Percentiles rank a stretch among this genome's conserved stretches.
Conservation (phyloP, 2,797 vertebrate genomes). For the Danio albolineatus region DNA sequence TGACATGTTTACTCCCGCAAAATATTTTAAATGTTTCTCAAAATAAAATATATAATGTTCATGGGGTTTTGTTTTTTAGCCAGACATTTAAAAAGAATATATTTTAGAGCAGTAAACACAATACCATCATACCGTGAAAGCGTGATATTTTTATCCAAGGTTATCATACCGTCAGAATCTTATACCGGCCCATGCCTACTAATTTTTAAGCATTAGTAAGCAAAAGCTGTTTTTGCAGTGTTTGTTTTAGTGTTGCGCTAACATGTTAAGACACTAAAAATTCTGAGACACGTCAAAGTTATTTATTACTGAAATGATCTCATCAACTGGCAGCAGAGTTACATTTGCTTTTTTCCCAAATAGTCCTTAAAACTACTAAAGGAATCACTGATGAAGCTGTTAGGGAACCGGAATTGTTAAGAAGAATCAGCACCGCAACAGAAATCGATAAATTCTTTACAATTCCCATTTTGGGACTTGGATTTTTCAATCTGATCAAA, state of each 20-base stretch:
- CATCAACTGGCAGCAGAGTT: neutral
- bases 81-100: no score
- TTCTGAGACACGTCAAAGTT: neutral
- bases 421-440: slow-evolving; percentile 1
- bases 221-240: no score
- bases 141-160: no score
- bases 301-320: slow-evolving; percentile 6
- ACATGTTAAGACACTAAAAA: neutral
- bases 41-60: no score
- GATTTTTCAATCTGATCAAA: slow-evolving; percentile 7
- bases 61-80: no score
- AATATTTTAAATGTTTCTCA: no score
- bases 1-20: no score
- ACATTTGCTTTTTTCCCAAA: neutral
- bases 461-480: neutral
- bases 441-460: slow-evolving; percentile 14
- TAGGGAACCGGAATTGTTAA: neutral
- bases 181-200: no score
- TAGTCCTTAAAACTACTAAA: neutral
- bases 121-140: no score
- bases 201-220: no score
- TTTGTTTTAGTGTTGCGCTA: neutral
- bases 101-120: no score
- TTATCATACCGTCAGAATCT: no score
- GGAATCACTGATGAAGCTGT: slow-evolving; percentile 14